phyloP scores from a whole-genome alignment of 1,140 invertebrate species.

The Daktulosphaira vitifoliae region DNA sequence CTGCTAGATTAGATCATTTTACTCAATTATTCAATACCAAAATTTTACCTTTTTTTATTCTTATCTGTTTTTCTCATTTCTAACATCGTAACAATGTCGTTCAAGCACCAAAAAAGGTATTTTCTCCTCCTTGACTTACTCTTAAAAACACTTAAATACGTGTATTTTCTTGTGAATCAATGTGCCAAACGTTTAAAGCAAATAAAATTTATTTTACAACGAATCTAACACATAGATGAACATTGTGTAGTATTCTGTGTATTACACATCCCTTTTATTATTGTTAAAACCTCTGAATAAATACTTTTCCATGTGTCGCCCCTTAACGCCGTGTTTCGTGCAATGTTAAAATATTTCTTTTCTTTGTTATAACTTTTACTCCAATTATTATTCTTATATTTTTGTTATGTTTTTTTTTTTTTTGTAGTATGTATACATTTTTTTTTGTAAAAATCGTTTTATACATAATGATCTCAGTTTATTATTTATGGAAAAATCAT shows the following conservation, averaged over 20 bases:
- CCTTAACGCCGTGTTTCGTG: too few species aligned
- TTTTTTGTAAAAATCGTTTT: not conserved
- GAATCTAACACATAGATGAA: too few species aligned
- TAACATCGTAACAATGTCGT: not conserved
- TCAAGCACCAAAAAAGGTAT: not conserved
- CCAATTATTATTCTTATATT: conserved; percentile 12
- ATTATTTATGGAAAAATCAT: too few species aligned
- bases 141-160: not conserved
- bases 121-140: not conserved
- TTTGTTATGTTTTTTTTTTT: conserved; percentile 30
- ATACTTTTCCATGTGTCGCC: too few species aligned
- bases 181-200: conserved; percentile 22
- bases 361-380: not conserved
- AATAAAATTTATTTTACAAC: not conserved
- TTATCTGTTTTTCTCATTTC: too few species aligned
- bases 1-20: too few species aligned
- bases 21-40: too few species aligned
- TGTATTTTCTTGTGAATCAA: conserved; percentile 8
- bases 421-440: conserved; percentile 1
- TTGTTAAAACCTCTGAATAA: too few species aligned
- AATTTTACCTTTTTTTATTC: too few species aligned
- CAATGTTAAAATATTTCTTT: conserved; percentile 13
- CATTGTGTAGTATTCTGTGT: too few species aligned
- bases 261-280: too few species aligned
- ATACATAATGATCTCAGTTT: conserved; percentile 19